phyloP scores from a whole-genome alignment of 2,113 vertebrate species.

The Corvus hawaiiensis region DNA sequence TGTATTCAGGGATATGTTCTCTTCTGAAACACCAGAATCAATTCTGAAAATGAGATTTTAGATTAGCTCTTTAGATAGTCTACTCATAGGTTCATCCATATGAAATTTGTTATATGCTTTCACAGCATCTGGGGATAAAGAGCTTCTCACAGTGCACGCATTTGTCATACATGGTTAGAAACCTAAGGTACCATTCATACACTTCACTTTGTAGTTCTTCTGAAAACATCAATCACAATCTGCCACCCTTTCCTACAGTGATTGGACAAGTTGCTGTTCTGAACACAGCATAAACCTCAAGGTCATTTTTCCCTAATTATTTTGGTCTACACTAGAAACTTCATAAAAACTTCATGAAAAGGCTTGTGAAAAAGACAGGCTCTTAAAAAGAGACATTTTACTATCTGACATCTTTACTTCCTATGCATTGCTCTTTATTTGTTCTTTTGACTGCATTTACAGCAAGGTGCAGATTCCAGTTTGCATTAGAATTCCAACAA shows the following conservation, averaged over 20 bases:
- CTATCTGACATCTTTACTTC: conserved; percentile 15
- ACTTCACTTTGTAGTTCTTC: conserved; percentile 48
- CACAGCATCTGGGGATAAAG: conserved; percentile 33
- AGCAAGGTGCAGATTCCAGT: not conserved
- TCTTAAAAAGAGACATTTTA: conserved; percentile 15
- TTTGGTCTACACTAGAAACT: conserved; percentile 39
- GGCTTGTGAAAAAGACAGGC: not conserved
- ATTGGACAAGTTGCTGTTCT: conserved; percentile 54
- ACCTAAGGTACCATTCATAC: conserved; percentile 37
- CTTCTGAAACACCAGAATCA: conserved; percentile 41
- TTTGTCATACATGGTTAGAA: conserved; percentile 47
- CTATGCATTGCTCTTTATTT: not conserved
- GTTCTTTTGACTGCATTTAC: conserved; percentile 2
- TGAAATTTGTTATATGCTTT: conserved; percentile 41
- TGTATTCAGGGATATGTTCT: conserved; percentile 33
- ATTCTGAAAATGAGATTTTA: conserved; percentile 51
- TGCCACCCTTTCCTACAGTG: not conserved
- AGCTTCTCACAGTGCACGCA: not conserved
- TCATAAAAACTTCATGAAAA: conserved; percentile 31
- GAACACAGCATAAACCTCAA: conserved; percentile 50
- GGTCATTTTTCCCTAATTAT: conserved; percentile 67
- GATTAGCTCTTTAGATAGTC: conserved; percentile 34
- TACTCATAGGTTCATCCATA: conserved; percentile 33
- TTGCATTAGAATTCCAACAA: not conserved
- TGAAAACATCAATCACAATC: conserved; percentile 62